Percentiles rank a stretch among this genome's conserved stretches.
Evolutionary conservation across 2,113 vertebrate genomes (phyloP).

Genomic region (Paracanthobrama guichenoti): DNA sequence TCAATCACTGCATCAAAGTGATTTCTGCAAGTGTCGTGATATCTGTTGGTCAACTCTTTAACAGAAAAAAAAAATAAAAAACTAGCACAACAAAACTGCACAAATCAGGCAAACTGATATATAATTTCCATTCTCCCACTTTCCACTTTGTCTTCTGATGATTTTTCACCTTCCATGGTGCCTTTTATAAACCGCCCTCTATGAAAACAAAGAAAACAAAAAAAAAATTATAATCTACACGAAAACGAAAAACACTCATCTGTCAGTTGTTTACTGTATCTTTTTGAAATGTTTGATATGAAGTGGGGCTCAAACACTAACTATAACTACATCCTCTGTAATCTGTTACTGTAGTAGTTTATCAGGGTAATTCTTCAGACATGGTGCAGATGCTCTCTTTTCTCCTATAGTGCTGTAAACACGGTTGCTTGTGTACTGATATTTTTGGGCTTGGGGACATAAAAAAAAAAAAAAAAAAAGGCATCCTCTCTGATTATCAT

Average conservation of each 20-base stretch:
- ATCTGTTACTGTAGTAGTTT: constrained; percentile 59
- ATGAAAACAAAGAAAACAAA: constrained; percentile 2
- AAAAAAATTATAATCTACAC: constrained; percentile 11
- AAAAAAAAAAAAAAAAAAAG: background rate
- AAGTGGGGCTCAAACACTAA: constrained; percentile 61
- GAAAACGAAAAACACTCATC: constrained; percentile 55
- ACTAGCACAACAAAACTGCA: background rate
- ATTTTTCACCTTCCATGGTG: constrained; percentile 69
- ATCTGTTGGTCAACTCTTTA: background rate
- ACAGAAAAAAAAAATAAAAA: too few species aligned
- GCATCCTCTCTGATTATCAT: constrained; percentile 41
- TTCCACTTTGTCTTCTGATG: constrained; percentile 1
- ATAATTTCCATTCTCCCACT: background rate
- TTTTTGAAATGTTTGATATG: constrained; percentile 61
- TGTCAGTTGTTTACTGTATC: constrained; percentile 65
- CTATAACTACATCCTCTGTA: constrained; percentile 25
- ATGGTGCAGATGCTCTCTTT: constrained; percentile 67
- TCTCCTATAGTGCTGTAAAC: constrained; percentile 60
- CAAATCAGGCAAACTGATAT: background rate
- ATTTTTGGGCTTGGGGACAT: constrained; percentile 59
- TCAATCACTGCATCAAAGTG: background rate
- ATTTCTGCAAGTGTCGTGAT: background rate
- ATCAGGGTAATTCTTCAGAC: constrained; percentile 58
- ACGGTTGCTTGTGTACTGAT: constrained; percentile 70
- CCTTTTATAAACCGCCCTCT: constrained; percentile 65